phyloP scores from a whole-genome alignment of 2,797 vertebrate species.

The Gila robusta region DNA sequence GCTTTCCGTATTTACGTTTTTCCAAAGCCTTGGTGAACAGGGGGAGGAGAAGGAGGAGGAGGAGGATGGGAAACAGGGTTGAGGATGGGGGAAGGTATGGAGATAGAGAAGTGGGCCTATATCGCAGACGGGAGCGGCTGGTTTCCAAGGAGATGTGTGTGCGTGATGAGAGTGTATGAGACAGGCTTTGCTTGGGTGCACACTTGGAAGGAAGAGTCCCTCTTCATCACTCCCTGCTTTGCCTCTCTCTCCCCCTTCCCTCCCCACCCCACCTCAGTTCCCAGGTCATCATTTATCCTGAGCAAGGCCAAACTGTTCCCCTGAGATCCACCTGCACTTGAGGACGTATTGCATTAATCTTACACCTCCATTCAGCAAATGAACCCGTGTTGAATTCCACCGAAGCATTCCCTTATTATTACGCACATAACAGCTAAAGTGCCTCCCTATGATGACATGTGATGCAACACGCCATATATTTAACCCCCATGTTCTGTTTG shows the following conservation, averaged over 20 bases:
- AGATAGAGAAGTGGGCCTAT: conserved; percentile 44
- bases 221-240: conserved; percentile 60
- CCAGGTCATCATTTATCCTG: conserved; percentile 53
- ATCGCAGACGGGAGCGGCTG: conserved; percentile 55
- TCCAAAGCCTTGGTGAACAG: conserved; percentile 44
- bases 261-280: conserved; percentile 30
- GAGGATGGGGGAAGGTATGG: conserved; percentile 48
- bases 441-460: not conserved
- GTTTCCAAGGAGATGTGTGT: conserved; percentile 65
- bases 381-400: conserved; percentile 36
- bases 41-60: conserved; percentile 40
- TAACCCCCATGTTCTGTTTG: conserved; percentile 14
- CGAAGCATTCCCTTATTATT: conserved; percentile 32
- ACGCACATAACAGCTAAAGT: conserved; percentile 25
- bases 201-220: conserved; percentile 61
- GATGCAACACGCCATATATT: conserved; percentile 9
- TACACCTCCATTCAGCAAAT: conserved; percentile 38
- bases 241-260: conserved; percentile 37
- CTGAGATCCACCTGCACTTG: conserved; percentile 31
- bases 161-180: conserved; percentile 79
- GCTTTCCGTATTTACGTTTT: conserved; percentile 25
- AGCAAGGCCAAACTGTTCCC: conserved; percentile 50
- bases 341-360: conserved; percentile 48
- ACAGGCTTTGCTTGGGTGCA: conserved; percentile 78
- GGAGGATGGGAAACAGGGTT: conserved; percentile 34